These are phyloP conservation scores for Panagrolaimus sp. DNA, from an alignment of 1,140 invertebrate species.

Conservation along the genomic window DNA sequence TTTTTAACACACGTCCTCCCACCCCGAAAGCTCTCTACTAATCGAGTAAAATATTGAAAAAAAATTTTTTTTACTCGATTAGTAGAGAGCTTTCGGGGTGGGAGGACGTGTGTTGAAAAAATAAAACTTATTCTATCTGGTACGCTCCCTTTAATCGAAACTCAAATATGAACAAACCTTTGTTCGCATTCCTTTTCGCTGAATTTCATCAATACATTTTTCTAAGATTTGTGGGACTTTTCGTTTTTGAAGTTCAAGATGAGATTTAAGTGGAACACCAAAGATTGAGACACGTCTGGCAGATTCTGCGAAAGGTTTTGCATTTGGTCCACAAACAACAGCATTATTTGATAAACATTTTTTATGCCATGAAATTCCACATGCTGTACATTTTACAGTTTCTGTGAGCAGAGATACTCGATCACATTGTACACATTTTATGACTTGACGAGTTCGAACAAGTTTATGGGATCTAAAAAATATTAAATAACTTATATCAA, in stretches of 20 bases:
- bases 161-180: conserved; percentile 39
- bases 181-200: conserved; percentile 49
- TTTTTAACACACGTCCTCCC: too few species aligned
- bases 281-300: conserved; percentile 54
- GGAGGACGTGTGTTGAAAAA: too few species aligned
- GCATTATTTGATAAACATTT: conserved; percentile 45
- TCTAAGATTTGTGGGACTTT: conserved; percentile 53
- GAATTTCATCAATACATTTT: conserved; percentile 53
- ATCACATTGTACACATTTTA: conserved; percentile 52
- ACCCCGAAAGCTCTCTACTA: too few species aligned
- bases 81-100: too few species aligned
- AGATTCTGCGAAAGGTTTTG: conserved; percentile 20
- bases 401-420: conserved; percentile 47
- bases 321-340: conserved; percentile 41
- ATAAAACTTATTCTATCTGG: too few species aligned
- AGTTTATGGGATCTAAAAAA: conserved; percentile 34
- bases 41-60: too few species aligned
- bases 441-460: conserved; percentile 48
- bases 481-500: too few species aligned
- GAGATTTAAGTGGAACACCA: conserved; percentile 51
- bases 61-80: too few species aligned
- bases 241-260: conserved; percentile 49
- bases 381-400: conserved; percentile 52
- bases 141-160: background rate
- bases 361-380: conserved; percentile 49